phyloP scores from a whole-genome alignment of 2,888 invertebrate genomes.

The Hemaris fuciformis region DNA sequence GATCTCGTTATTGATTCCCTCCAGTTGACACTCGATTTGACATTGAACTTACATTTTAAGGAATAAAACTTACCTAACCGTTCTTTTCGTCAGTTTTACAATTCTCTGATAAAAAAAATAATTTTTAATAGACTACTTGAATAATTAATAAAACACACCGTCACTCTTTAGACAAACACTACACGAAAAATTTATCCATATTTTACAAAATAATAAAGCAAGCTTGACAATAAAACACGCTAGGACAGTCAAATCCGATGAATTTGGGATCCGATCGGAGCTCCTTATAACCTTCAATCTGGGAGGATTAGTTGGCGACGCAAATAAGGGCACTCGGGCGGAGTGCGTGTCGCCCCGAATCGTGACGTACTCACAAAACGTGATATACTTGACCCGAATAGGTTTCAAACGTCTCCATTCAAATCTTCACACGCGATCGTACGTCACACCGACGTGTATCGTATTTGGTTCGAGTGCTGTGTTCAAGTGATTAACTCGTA shows the following conservation, averaged over 20 bases:
- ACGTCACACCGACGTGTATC: constrained; percentile 35
- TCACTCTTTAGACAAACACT: too few relatives aligned
- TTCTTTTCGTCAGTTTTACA: too few relatives aligned
- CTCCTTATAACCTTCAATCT: constrained; percentile 3
- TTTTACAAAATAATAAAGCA: neutral
- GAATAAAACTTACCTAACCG: too few relatives aligned
- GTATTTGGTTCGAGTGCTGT: neutral
- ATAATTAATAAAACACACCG: too few relatives aligned
- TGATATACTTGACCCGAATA: constrained; percentile 65
- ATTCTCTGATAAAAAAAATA: too few relatives aligned
- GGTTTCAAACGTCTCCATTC: constrained; percentile 48
- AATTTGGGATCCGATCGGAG: neutral
- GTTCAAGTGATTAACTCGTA: too few relatives aligned
- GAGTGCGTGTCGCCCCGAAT: constrained; percentile 6
- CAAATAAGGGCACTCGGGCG: constrained; percentile 14
- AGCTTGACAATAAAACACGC: neutral
- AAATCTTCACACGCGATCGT: constrained; percentile 37
- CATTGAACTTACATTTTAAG: too few relatives aligned
- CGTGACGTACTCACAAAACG: constrained; percentile 30
- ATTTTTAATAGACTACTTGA: too few relatives aligned
- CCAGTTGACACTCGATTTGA: too few relatives aligned
- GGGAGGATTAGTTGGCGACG: neutral
- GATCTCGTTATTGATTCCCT: too few relatives aligned
- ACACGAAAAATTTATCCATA: neutral
- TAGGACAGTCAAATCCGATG: neutral